Base-by-base conservation (phyloP, 2,888 invertebrate species). In the Platerodrilus igneus region DNA sequence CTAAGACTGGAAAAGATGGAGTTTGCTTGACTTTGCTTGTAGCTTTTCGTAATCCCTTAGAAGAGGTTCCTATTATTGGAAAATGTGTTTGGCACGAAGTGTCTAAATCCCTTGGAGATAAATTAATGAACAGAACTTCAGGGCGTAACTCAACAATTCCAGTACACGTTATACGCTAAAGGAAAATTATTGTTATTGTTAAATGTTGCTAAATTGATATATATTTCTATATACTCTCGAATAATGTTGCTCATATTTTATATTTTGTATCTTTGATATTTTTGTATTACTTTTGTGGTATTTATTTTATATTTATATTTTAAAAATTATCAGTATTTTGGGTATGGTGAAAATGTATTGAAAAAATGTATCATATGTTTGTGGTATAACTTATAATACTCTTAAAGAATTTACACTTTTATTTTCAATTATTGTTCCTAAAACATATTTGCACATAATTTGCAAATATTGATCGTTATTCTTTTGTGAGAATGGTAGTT, bases 71-170 rank as follows among this genome's bases (percentile, higher is more conserved):
- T 6, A 77, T 90, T 3, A 86, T 86, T 59, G 88, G 89, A 39
- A 91, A 91, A 67, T 92, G 88, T 69, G 82, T 83, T 8, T 93
- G 92, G 93, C 83, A 89, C 54, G 89, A 91, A 67, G 68, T 89
- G 25, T 75, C 82, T 16, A 72, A 75, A 55, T 77, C 79, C 25
- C 66, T 86, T 19, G 84, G 86, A 32, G 81, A 82, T 42, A 73
- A 73, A 49, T 65, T 92, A 33, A 71, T 85, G 8, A 67, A 76
- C 11, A 75, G 83, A 52, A 74, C 89, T 45, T 78, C 80, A 29
- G 71, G 75, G 40, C 85, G 83, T 61, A 81, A 89, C 66, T 83
- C 86, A 60, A 83, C 86, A 18, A 74, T 92, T 56, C 83, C 83
- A 43, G 70, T 93, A 30, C 83, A 88, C 70, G 90, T 91, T 53